These are phyloP conservation scores for Patella caerulea DNA, from an alignment of 2,888 invertebrate species.

Conservation along the genomic window DNA sequence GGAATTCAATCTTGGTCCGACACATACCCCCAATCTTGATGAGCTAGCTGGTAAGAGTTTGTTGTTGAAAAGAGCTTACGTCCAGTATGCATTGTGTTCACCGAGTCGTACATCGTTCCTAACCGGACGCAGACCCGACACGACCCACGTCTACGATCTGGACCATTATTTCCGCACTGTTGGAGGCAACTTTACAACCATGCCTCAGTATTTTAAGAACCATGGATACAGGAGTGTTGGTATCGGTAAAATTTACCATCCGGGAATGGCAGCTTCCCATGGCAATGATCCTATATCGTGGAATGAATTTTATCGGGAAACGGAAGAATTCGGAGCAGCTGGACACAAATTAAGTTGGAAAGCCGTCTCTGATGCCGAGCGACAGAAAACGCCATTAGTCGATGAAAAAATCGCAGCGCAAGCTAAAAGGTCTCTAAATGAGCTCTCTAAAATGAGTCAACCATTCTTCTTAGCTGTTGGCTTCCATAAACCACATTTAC, in stretches of 20 bases:
- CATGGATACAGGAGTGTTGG: constrained; percentile 38
- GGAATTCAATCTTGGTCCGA: not conserved
- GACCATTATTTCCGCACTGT: constrained; percentile 33
- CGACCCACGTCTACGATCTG: constrained; percentile 43
- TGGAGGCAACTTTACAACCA: constrained; percentile 42
- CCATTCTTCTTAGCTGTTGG: constrained; percentile 49
- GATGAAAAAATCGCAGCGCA: constrained; percentile 32
- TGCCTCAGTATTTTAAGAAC: constrained; percentile 45
- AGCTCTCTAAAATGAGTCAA: constrained; percentile 21
- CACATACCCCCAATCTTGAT: constrained; percentile 37
- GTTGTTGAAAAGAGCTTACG: constrained; percentile 33
- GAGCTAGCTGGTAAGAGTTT: constrained; percentile 31
- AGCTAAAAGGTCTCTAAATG: constrained; percentile 25
- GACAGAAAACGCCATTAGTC: constrained; percentile 33
- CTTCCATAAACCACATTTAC: constrained; percentile 47
- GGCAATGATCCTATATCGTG: constrained; percentile 19
- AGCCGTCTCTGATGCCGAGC: constrained; percentile 16
- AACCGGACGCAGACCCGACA: constrained; percentile 42
- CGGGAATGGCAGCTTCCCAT: constrained; percentile 15
- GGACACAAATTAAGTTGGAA: not conserved
- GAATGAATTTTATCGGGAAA: not conserved
- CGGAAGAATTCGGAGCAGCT: too few relatives aligned
- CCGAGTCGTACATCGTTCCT: constrained; percentile 33
- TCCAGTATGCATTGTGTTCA: constrained; percentile 28
- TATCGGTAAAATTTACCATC: constrained; percentile 36